phyloP scores from a whole-genome alignment of 2,113 vertebrate genomes.

The Burhinus bistriatus region DNA sequence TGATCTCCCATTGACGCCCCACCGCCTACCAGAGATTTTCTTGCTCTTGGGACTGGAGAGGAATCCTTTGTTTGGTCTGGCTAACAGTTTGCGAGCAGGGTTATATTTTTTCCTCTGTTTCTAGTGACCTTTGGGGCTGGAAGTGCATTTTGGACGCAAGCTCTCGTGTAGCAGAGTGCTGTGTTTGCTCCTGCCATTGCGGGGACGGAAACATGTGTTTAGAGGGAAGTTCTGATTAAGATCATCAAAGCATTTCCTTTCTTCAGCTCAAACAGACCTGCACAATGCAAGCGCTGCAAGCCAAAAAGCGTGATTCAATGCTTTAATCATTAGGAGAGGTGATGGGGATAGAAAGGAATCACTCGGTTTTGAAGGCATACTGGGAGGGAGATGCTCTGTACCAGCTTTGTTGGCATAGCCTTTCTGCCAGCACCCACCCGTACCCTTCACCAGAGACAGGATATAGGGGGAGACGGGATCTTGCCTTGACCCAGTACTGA shows the following conservation, averaged over 20 bases:
- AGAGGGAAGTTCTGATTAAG: slow-evolving; percentile 42
- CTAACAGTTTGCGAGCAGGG: neutral
- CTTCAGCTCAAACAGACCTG: neutral
- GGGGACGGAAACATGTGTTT: neutral
- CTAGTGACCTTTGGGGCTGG: neutral
- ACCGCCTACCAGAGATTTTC: neutral
- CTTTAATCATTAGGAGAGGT: neutral
- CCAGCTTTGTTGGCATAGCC: neutral
- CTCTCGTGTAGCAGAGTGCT: neutral
- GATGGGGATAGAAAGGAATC: neutral
- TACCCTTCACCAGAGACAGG: neutral
- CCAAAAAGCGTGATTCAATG: neutral
- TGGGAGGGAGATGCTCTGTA: neutral
- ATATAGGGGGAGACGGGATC: fast-evolving
- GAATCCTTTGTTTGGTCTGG: neutral
- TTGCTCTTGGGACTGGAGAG: neutral
- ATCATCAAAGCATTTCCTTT: slow-evolving; percentile 20
- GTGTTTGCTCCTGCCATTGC: fast-evolving
- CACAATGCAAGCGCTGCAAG: neutral
- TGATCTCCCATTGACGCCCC: neutral
- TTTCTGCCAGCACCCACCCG: neutral
- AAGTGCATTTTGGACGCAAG: neutral
- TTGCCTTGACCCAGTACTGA: neutral
- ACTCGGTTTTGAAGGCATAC: neutral
- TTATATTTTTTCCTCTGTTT: neutral